These are phyloP conservation scores for Elephas maximus DNA, from an alignment of 2,113 vertebrate species.

Conservation along the genomic window DNA sequence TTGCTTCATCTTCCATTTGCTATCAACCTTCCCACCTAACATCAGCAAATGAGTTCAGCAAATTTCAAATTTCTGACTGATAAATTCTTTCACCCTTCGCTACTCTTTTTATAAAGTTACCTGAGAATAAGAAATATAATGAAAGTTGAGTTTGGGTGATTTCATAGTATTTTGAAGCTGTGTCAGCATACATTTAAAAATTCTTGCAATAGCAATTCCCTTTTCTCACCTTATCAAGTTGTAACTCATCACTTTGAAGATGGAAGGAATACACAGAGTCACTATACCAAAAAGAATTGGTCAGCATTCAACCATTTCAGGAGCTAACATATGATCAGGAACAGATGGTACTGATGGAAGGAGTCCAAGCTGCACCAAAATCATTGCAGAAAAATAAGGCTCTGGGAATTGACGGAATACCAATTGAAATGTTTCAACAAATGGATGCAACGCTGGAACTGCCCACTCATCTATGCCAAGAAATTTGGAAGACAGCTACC, in stretches of 20 bases:
- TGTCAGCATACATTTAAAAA: conserved; percentile 28
- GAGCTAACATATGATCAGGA: too few species aligned
- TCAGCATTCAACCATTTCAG: too few species aligned
- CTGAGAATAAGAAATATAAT: neutral
- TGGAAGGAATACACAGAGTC: too few species aligned
- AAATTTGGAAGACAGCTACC: too few species aligned
- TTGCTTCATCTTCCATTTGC: neutral
- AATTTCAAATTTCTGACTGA: neutral
- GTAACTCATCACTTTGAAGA: neutral
- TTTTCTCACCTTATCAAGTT: neutral
- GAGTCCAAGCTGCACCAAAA: too few species aligned
- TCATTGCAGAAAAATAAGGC: too few species aligned
- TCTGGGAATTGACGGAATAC: too few species aligned
- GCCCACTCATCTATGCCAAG: too few species aligned
- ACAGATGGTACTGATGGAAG: too few species aligned
- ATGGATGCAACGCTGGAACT: too few species aligned
- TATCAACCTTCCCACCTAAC: neutral
- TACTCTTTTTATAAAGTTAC: neutral
- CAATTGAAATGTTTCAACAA: too few species aligned
- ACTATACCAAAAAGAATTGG: too few species aligned
- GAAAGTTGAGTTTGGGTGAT: neutral
- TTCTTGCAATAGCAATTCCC: neutral
- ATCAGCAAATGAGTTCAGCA: neutral
- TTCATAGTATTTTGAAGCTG: neutral
- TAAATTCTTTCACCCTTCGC: neutral